Conservation (phyloP, 2,113 vertebrate species). For the Mugil cephalus region DNA sequence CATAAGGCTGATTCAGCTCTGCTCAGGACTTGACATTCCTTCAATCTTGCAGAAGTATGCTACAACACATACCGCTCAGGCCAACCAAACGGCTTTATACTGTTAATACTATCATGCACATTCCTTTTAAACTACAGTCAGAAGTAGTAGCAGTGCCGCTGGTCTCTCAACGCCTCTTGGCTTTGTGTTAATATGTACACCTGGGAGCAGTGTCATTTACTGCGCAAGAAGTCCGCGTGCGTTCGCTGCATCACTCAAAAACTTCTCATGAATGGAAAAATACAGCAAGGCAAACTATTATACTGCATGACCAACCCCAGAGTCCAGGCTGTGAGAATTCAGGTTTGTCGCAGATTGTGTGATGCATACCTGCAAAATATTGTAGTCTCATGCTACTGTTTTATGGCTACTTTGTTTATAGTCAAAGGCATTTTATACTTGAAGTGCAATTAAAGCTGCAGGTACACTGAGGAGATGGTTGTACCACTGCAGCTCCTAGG, state of each 20-base stretch:
- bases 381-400: slow-evolving; percentile 70
- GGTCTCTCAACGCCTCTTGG: slow-evolving; percentile 51
- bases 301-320: slow-evolving; percentile 49
- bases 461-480: slow-evolving; percentile 63
- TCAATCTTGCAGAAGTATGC: slow-evolving; percentile 64
- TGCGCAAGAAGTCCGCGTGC: slow-evolving; percentile 28
- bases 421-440: slow-evolving; percentile 79
- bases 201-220: slow-evolving; percentile 51
- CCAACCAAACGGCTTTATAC: slow-evolving; percentile 32
- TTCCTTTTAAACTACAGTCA: slow-evolving; percentile 50
- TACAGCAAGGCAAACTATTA: slow-evolving; percentile 38
- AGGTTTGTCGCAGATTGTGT: slow-evolving; percentile 34
- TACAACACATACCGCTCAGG: slow-evolving; percentile 76
- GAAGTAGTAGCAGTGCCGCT: slow-evolving; percentile 49
- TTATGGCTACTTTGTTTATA: slow-evolving; percentile 80
- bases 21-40: slow-evolving; percentile 54
- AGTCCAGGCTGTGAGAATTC: slow-evolving; percentile 54
- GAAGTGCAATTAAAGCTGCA: slow-evolving; percentile 82
- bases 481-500: slow-evolving; percentile 74
- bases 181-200: slow-evolving; percentile 56
- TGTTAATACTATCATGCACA: slow-evolving; percentile 51
- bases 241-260: slow-evolving; percentile 38
- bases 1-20: slow-evolving; percentile 67
- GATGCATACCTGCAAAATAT: slow-evolving; percentile 61
- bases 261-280: slow-evolving; percentile 39